Conservation (phyloP, 2,888 invertebrate species). For the Serrognathus titanus region DNA sequence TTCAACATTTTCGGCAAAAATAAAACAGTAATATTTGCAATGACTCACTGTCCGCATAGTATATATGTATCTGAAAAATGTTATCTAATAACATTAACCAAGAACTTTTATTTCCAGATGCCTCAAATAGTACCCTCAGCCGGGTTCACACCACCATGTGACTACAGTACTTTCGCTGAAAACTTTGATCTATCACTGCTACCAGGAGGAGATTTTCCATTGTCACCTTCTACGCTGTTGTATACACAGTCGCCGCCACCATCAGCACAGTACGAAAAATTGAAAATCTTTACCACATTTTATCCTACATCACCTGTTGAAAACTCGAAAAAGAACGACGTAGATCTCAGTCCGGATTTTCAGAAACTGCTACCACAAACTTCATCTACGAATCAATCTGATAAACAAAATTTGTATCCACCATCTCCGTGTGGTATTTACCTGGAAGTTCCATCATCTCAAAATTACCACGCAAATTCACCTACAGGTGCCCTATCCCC, state of each 20-base stretch:
- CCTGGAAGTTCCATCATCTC: conserved; percentile 46
- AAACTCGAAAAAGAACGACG: conserved; percentile 32
- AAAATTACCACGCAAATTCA: conserved; percentile 36
- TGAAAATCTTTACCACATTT: conserved; percentile 43
- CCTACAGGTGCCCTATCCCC: conserved; percentile 40
- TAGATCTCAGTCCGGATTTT: conserved; percentile 44
- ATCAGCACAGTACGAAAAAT: conserved; percentile 42
- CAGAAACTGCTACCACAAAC: conserved; percentile 40
- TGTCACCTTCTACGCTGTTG: conserved; percentile 51
- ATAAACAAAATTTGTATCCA: conserved; percentile 15
- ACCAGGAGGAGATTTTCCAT: conserved; percentile 58
- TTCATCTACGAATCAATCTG: conserved; percentile 6
- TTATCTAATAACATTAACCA: not conserved
- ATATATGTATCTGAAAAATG: not conserved
- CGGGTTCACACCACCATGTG: conserved; percentile 72
- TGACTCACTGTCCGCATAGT: too few relatives aligned
- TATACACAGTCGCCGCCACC: conserved; percentile 46
- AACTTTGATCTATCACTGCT: conserved; percentile 71
- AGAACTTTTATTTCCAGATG: conserved; percentile 59
- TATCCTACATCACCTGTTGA: conserved; percentile 38
- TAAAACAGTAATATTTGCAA: too few relatives aligned
- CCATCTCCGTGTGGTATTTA: conserved; percentile 35
- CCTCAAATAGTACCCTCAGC: conserved; percentile 78
- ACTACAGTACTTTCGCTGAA: conserved; percentile 60
- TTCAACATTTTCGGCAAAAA: too few relatives aligned